These are phyloP conservation scores for Dysmachus trigonus DNA, from an alignment of 2,888 invertebrate species.

Conservation along the genomic window DNA sequence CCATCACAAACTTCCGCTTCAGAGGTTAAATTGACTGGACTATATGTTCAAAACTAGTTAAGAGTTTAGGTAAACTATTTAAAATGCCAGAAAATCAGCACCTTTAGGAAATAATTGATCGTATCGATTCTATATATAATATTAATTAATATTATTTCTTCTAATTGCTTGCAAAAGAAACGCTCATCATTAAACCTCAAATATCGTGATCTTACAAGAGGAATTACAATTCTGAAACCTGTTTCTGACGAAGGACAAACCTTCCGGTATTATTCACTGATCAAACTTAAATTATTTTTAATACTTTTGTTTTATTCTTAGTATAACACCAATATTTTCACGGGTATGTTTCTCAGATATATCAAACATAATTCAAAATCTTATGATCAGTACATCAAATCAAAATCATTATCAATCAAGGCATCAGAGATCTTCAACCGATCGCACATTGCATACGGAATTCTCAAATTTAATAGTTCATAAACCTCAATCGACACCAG, in stretches of 20 bases:
- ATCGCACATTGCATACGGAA: neutral
- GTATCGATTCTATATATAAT: too few species aligned
- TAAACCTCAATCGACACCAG: neutral
- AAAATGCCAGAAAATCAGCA: too few species aligned
- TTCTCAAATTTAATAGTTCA: neutral
- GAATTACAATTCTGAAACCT: neutral
- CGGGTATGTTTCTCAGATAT: neutral
- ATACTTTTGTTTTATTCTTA: neutral
- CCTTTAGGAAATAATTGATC: too few species aligned
- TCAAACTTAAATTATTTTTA: neutral
- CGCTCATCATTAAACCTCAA: neutral
- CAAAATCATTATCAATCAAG: neutral
- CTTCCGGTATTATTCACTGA: neutral
- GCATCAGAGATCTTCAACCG: neutral
- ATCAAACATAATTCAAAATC: neutral
- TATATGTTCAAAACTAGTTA: too few species aligned
- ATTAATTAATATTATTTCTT: neutral
- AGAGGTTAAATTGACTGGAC: too few species aligned
- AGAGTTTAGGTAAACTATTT: too few species aligned
- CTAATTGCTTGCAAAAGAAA: neutral
- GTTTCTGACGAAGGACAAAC: neutral
- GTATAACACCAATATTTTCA: neutral
- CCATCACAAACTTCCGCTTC: too few species aligned
- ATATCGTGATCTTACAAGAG: neutral
- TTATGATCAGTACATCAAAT: neutral